Evolutionary conservation across 2,113 vertebrate genomes (phyloP), one percentile per base, ranked within the genome.

Genomic region (Aleadryas rufinucha): DNA sequence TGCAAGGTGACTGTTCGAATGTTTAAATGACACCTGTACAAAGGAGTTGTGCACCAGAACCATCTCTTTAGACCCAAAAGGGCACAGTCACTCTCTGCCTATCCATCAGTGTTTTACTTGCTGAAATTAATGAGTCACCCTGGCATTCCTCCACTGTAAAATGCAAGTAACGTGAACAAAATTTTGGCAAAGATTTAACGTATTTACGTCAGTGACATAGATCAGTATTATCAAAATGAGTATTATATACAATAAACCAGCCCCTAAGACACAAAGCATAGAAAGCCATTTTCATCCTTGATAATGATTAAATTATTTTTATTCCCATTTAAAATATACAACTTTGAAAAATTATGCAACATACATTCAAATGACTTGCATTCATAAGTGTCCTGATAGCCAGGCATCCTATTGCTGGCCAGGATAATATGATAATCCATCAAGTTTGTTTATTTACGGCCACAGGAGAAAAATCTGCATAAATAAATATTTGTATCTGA

Each of bases 241-340:
- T 15, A 17, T 16, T 54, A 47, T 4, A 63, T 8, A 53, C 14
- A 59, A 35, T 2, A 44, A 56, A 68, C 7, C 61, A 49, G 39
- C 30, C 33, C 17, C 60, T 74, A 47, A 42, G 16, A 78, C 47
- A 89, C 17, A 86, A 84, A 90, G 74, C 35, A 72, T 35, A 84
- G 53, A 79, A 70, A 94, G 52, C 17, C 61, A 74, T 57, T 94
- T 56, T 72, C 27, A 61, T 52, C 27, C 87, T 82, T 37, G 31
- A 53, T 81, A 75, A 75, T 17, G 69, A 89, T 92, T 94, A 92
- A 92, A 68, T 90, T 75, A 91, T 24, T 75, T 97, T 95, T 94
- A 96, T 96, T 96, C 84, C 87, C 84, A 78, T 59, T 95, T 90
- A 91, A 96, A 97, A 97, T 94, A 94, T 87, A 91, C 89, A 97